phyloP scores from a whole-genome alignment of 2,888 invertebrate genomes.

The Parnassius mnemosyne region DNA sequence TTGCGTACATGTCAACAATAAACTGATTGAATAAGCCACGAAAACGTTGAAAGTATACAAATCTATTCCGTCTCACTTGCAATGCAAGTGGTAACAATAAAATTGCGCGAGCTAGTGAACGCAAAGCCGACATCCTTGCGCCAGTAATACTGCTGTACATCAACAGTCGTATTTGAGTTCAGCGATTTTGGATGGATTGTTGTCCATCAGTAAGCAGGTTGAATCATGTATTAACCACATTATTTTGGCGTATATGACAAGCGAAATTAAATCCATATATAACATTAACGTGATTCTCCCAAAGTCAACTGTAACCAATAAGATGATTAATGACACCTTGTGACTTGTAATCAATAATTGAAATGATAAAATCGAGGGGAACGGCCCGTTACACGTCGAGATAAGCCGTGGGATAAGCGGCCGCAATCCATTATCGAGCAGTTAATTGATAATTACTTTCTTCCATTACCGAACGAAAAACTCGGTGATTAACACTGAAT shows the following conservation, averaged over 20 bases:
- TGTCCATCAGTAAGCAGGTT: too few species aligned
- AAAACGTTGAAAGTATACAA: too few species aligned
- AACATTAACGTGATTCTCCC: background rate
- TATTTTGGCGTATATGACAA: slow-evolving; percentile 3
- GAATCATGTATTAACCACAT: background rate
- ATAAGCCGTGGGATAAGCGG: slow-evolving; percentile 72
- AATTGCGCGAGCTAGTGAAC: too few species aligned
- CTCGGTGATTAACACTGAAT: slow-evolving; percentile 77
- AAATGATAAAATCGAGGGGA: slow-evolving; percentile 57
- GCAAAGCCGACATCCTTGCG: too few species aligned
- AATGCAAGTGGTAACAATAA: too few species aligned
- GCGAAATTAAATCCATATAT: background rate
- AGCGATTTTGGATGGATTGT: too few species aligned
- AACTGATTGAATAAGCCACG: too few species aligned
- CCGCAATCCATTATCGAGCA: slow-evolving; percentile 77
- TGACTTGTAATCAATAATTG: slow-evolving; percentile 63
- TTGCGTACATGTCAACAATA: too few species aligned
- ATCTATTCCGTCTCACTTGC: too few species aligned
- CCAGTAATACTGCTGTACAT: too few species aligned
- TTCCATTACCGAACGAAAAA: slow-evolving; percentile 78
- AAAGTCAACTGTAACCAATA: slow-evolving; percentile 40
- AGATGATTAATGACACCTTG: slow-evolving; percentile 58
- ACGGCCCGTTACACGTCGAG: slow-evolving; percentile 62
- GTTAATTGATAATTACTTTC: slow-evolving; percentile 81
- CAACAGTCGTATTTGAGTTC: too few species aligned